Evolutionary conservation across 1,140 invertebrate species (phyloP).

Genomic region (Saccostrea echinata): DNA sequence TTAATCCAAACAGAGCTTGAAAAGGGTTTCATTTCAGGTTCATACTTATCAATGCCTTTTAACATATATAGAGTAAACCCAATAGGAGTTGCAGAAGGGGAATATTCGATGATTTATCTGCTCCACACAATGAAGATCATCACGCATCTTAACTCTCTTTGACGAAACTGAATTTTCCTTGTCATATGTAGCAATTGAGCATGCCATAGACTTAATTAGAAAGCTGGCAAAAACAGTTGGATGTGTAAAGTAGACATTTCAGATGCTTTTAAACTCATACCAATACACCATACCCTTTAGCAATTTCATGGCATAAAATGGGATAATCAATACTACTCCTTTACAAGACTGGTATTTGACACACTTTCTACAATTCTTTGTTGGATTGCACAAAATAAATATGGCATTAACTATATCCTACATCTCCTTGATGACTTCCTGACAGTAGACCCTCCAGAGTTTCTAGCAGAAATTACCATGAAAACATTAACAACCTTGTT

Average conservation of each 20-base stretch:
- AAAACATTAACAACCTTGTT: too few species aligned
- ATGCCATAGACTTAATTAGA: slow-evolving; percentile 4
- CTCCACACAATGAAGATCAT: slow-evolving; percentile 45
- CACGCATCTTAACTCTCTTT: slow-evolving; percentile 53
- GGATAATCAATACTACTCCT: slow-evolving; percentile 36
- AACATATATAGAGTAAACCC: slow-evolving; percentile 34
- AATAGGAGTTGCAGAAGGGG: slow-evolving; percentile 43
- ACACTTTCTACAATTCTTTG: slow-evolving; percentile 10
- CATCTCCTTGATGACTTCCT: too few species aligned
- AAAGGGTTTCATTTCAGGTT: background rate
- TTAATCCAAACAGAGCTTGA: background rate
- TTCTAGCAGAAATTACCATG: too few species aligned
- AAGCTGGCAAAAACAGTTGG: background rate
- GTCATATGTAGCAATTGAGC: slow-evolving; percentile 16
- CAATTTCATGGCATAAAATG: slow-evolving; percentile 43
- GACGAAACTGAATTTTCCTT: slow-evolving; percentile 51
- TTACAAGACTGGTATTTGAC: slow-evolving; percentile 35
- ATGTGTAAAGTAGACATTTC: slow-evolving; percentile 16
- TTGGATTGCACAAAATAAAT: slow-evolving; percentile 38
- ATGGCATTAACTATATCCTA: too few species aligned
- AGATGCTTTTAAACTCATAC: background rate
- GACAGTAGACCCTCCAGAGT: too few species aligned
- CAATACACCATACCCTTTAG: slow-evolving; percentile 32
- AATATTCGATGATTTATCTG: slow-evolving; percentile 58
- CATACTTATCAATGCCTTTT: background rate